Percentiles rank a stretch among this genome's conserved stretches.
phyloP scores from a whole-genome alignment of 1,140 invertebrate genomes.

The Gerris buenoi region DNA sequence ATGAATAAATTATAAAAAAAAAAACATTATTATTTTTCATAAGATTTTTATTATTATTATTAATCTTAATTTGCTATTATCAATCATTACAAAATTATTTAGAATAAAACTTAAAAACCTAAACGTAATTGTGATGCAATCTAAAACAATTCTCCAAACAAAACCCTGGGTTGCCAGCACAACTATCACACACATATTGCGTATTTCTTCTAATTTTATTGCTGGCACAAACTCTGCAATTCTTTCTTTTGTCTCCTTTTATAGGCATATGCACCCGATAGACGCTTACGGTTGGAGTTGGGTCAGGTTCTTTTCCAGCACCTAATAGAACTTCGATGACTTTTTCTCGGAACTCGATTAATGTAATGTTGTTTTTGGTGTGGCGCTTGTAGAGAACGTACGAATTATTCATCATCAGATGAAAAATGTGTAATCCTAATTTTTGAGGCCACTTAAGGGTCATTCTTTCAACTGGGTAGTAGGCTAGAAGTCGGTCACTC shows the following conservation, averaged over 20 bases:
- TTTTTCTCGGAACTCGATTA: too few species aligned
- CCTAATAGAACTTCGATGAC: too few species aligned
- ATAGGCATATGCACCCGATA: background rate
- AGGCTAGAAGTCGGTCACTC: conserved; percentile 1
- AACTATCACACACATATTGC: background rate
- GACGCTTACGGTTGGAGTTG: background rate
- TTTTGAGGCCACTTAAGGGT: background rate
- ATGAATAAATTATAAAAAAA: too few species aligned
- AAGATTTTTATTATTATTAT: too few species aligned
- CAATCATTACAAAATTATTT: too few species aligned
- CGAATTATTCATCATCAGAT: conserved; percentile 1
- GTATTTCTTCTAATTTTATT: background rate
- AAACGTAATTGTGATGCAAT: background rate
- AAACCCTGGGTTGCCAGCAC: background rate
- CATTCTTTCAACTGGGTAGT: background rate
- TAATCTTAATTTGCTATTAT: too few species aligned
- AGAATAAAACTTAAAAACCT: too few species aligned
- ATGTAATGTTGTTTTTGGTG: too few species aligned
- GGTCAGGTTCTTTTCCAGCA: too few species aligned
- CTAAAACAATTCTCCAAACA: background rate
- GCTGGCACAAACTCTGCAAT: background rate
- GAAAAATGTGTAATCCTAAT: background rate
- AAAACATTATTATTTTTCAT: too few species aligned
- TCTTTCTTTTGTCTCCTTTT: background rate
- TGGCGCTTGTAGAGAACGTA: too few species aligned